Conservation (phyloP, 2,888 invertebrate genomes). For the Nineta flava region DNA sequence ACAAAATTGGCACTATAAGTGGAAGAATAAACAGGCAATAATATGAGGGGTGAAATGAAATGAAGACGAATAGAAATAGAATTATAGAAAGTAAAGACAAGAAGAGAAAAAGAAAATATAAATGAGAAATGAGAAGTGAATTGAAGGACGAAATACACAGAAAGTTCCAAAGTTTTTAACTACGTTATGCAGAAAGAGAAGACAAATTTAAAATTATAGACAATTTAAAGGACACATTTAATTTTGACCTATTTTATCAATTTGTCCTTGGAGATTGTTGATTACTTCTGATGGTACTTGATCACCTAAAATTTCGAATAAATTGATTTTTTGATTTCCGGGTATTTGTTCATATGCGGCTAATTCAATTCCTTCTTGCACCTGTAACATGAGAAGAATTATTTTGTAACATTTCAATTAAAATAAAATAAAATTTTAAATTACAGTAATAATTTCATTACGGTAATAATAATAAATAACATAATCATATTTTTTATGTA, state of each 20-base stretch:
- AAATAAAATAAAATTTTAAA: background rate
- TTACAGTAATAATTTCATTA: background rate
- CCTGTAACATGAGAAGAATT: conserved; percentile 26
- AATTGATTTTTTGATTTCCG: conserved; percentile 66
- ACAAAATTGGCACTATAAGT: background rate
- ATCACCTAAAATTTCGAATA: conserved; percentile 71
- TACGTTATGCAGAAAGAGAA: too few species aligned
- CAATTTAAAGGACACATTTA: background rate
- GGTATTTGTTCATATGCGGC: conserved; percentile 78
- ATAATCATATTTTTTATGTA: too few species aligned
- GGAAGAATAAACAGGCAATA: conserved; percentile 2
- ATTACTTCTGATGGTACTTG: conserved; percentile 78
- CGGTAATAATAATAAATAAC: background rate
- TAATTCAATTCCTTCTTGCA: conserved; percentile 72
- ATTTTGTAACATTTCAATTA: background rate
- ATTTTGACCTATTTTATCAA: conserved; percentile 60
- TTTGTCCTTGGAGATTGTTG: conserved; percentile 71
- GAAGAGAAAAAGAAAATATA: conserved; percentile 8
- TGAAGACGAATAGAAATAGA: conserved; percentile 1
- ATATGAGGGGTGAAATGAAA: background rate
- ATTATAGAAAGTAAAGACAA: conserved; percentile 9
- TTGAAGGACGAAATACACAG: conserved; percentile 9
- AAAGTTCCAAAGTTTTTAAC: background rate
- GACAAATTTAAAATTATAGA: too few species aligned
- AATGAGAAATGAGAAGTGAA: conserved; percentile 7